These are phyloP conservation scores for Drosophila lacicola DNA, from an alignment of 2,888 invertebrate species.

Conservation along the genomic window DNA sequence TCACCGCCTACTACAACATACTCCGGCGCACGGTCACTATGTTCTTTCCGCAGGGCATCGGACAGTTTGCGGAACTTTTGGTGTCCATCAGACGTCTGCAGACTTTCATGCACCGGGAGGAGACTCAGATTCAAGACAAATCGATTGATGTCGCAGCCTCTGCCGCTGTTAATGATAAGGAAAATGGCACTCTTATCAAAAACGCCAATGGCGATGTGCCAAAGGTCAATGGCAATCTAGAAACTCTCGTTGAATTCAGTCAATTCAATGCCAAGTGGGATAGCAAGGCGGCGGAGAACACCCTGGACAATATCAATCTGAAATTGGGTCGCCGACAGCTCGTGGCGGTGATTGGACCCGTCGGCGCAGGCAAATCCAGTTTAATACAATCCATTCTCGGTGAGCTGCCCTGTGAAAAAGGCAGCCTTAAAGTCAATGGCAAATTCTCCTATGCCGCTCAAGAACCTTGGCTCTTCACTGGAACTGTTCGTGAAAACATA, in stretches of 20 bases:
- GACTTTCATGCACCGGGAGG: constrained; percentile 88
- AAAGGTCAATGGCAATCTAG: constrained; percentile 25
- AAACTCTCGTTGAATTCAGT: constrained; percentile 86
- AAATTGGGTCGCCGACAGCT: constrained; percentile 87
- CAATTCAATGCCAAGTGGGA: constrained; percentile 90
- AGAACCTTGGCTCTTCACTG: constrained; percentile 93
- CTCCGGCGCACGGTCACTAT: constrained; percentile 94
- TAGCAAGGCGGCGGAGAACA: constrained; percentile 87
- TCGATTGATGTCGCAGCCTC: constrained; percentile 42
- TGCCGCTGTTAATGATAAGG: constrained; percentile 26
- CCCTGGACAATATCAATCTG: constrained; percentile 88
- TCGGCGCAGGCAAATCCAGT: constrained; percentile 88
- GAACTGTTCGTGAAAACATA: constrained; percentile 88
- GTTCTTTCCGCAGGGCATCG: constrained; percentile 92
- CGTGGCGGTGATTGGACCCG: constrained; percentile 90
- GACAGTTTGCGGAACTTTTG: constrained; percentile 87
- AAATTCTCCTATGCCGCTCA: constrained; percentile 91
- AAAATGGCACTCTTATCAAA: constrained; percentile 45
- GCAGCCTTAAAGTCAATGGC: constrained; percentile 87
- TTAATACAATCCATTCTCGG: constrained; percentile 86
- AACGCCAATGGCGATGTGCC: constrained; percentile 32
- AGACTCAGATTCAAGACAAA: constrained; percentile 85
- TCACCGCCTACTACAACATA: constrained; percentile 95
- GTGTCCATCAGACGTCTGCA: constrained; percentile 87
- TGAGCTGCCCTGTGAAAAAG: constrained; percentile 86